Evolutionary conservation across 2,888 invertebrate genomes (phyloP).

Genomic region (Lasioglossum malachurum): DNA sequence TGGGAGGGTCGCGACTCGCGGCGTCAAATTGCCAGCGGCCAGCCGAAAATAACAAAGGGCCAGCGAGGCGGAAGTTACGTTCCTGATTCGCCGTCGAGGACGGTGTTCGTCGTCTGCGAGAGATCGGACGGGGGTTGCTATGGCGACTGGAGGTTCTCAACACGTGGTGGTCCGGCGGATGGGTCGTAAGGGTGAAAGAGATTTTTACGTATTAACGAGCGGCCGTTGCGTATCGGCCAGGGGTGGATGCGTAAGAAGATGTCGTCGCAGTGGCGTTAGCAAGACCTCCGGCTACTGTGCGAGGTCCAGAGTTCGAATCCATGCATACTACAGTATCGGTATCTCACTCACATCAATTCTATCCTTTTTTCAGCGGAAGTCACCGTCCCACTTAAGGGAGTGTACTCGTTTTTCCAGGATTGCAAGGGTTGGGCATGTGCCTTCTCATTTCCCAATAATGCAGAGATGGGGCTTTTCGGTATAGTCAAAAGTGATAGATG

Average conservation of each 20-base stretch:
- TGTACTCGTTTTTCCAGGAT: too few species aligned
- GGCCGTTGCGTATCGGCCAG: conserved; percentile 65
- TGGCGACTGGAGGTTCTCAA: conserved; percentile 83
- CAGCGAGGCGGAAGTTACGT: conserved; percentile 63
- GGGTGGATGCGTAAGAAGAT: not conserved
- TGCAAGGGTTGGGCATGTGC: too few species aligned
- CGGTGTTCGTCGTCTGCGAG: conserved; percentile 74
- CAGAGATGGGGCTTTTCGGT: too few species aligned
- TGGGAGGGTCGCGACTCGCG: not conserved
- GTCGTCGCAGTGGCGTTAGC: not conserved
- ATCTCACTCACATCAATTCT: too few species aligned
- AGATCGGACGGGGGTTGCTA: conserved; percentile 80
- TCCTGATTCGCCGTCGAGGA: conserved; percentile 62
- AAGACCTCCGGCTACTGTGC: not conserved
- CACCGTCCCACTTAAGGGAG: too few species aligned
- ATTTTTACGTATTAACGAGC: conserved; percentile 83
- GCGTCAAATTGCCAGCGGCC: conserved; percentile 21
- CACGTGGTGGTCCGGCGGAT: conserved; percentile 82
- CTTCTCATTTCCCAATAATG: too few species aligned
- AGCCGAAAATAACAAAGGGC: conserved; percentile 55
- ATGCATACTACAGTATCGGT: not conserved
- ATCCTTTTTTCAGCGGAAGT: too few species aligned
- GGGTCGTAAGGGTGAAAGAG: conserved; percentile 61
- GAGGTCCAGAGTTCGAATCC: not conserved
- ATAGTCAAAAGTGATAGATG: too few species aligned